Percentiles rank a stretch among this genome's conserved stretches.
Evolutionary conservation across 2,888 invertebrate species (phyloP).

Genomic region (Catocala nupta): DNA sequence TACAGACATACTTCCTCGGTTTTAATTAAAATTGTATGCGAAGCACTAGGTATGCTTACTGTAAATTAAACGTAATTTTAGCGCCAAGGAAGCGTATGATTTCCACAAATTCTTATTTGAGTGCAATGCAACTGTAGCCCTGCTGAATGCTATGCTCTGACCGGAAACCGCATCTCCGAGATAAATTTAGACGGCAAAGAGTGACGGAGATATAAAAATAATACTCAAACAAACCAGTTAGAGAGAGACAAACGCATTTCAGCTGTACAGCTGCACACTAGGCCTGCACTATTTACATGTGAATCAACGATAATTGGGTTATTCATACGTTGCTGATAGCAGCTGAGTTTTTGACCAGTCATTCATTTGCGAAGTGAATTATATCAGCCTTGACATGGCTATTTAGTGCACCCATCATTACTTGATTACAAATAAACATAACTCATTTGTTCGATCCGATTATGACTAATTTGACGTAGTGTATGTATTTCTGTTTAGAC

Average conservation of each 20-base stretch:
- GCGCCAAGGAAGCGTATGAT: slow-evolving; percentile 54
- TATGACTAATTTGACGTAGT: neutral
- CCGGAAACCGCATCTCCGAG: slow-evolving; percentile 80
- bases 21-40: too few relatives aligned
- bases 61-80: slow-evolving; percentile 16
- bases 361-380: slow-evolving; percentile 27
- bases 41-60: neutral
- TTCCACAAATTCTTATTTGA: slow-evolving; percentile 66
- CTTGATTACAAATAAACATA: neutral
- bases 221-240: slow-evolving; percentile 43
- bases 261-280: slow-evolving; percentile 49
- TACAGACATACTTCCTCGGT: too few relatives aligned
- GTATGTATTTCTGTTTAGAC: neutral
- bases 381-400: slow-evolving; percentile 16
- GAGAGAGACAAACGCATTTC: slow-evolving; percentile 57
- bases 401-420: neutral
- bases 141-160: slow-evolving; percentile 62
- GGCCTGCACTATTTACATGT: slow-evolving; percentile 58
- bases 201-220: slow-evolving; percentile 65
- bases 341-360: slow-evolving; percentile 43
- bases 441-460: neutral
- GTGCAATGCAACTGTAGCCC: slow-evolving; percentile 63
- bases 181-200: slow-evolving; percentile 78
- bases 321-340: slow-evolving; percentile 51
- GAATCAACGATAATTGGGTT: slow-evolving; percentile 64